Conservation (phyloP, 2,113 vertebrate genomes). For the Raja brachyura region DNA sequence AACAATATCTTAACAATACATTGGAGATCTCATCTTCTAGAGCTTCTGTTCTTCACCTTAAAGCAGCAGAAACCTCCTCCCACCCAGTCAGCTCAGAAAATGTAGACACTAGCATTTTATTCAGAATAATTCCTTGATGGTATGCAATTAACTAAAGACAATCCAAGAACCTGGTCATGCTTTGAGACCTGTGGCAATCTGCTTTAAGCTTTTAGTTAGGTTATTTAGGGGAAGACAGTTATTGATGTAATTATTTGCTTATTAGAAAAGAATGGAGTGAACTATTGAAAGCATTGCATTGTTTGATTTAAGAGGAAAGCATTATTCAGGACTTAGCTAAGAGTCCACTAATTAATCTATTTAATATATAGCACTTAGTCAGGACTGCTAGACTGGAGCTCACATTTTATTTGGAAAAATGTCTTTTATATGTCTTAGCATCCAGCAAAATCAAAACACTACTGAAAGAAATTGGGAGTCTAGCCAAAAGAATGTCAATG, state of each 20-base stretch:
- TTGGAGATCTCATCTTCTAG: too few species aligned
- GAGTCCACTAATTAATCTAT: not conserved
- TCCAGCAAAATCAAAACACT: not conserved
- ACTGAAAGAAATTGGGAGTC: not conserved
- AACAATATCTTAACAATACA: too few species aligned
- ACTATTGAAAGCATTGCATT: not conserved
- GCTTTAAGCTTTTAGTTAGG: not conserved
- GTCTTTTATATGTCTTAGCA: not conserved
- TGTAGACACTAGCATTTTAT: too few species aligned
- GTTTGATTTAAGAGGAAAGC: not conserved
- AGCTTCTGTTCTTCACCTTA: too few species aligned
- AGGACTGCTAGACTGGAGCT: not conserved
- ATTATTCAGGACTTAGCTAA: not conserved
- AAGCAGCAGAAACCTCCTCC: too few species aligned
- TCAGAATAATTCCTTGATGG: too few species aligned
- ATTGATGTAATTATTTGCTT: not conserved
- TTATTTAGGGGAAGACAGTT: not conserved
- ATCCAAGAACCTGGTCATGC: too few species aligned
- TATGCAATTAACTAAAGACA: too few species aligned
- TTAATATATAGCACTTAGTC: not conserved
- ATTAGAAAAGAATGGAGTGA: not conserved
- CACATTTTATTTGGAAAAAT: not conserved
- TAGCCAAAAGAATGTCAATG: not conserved
- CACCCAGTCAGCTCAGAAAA: too few species aligned
- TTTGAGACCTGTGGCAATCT: too few species aligned